Evolutionary conservation across 2,888 invertebrate genomes (phyloP).

Genomic region (Tipula vernalis): DNA sequence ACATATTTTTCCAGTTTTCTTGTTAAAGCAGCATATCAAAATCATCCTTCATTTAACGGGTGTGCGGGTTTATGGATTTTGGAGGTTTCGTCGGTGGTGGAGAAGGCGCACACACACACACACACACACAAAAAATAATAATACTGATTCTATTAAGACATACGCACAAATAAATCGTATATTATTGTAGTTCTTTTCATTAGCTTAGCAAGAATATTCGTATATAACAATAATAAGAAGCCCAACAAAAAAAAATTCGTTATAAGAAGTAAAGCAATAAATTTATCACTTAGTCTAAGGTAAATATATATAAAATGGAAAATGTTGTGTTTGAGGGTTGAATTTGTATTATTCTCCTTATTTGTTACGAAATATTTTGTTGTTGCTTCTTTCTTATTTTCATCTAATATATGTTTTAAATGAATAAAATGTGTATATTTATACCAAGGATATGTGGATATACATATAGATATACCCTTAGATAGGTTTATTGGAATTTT

Average conservation of each 20-base stretch:
- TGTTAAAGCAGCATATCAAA: constrained; percentile 4
- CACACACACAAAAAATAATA: background rate
- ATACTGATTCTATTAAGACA: constrained; percentile 10
- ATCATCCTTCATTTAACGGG: background rate
- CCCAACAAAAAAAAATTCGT: background rate
- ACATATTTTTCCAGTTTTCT: background rate
- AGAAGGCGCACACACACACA: background rate
- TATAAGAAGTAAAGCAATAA: constrained; percentile 10
- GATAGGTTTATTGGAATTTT: constrained; percentile 4
- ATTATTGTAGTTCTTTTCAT: constrained; percentile 11
- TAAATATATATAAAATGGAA: constrained; percentile 8
- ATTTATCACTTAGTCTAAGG: constrained; percentile 12
- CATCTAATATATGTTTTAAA: constrained; percentile 4
- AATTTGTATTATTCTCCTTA: constrained; percentile 6
- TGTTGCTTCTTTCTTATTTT: background rate
- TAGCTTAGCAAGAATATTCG: background rate
- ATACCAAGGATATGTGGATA: background rate
- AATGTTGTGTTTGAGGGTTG: constrained; percentile 1
- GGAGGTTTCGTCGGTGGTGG: background rate
- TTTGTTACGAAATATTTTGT: background rate
- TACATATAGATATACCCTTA: background rate
- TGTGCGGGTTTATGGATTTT: background rate
- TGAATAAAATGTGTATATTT: background rate
- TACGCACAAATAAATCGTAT: constrained; percentile 11
- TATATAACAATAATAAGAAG: background rate